Evolutionary conservation across 30 jellyfish, hydroid and myxozoan genomes (phyloP).

Genomic region (Hydractinia symbiolongicarpus): DNA sequence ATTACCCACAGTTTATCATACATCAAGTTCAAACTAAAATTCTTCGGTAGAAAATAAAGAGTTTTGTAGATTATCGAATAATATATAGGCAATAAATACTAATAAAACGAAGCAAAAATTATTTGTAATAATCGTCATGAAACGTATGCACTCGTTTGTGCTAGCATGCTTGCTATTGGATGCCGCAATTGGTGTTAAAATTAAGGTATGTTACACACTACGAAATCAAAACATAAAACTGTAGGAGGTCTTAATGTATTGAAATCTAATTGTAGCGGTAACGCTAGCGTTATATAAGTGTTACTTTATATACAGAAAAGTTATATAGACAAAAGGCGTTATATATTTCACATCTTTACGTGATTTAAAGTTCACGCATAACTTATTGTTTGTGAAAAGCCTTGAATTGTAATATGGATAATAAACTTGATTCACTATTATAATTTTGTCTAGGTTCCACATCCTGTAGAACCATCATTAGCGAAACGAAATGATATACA

Average conservation of each 20-base stretch:
- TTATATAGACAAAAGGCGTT: no score
- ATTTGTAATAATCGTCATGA: not conserved
- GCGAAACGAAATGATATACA: constrained; percentile 73
- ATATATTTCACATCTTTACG: no score
- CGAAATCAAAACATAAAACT: no score
- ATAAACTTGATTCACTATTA: no score
- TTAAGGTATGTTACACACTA: not conserved
- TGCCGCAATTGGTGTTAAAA: not conserved
- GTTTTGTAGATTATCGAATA: not conserved
- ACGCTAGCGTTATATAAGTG: no score
- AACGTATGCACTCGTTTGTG: not conserved
- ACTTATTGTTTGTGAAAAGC: no score
- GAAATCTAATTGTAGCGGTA: no score
- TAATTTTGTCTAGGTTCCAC: constrained; percentile 36
- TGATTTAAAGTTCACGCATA: no score
- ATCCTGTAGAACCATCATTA: constrained; percentile 69
- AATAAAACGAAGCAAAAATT: not conserved
- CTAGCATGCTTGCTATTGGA: constrained; percentile 2
- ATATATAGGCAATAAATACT: not conserved
- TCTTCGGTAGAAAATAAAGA: not conserved
- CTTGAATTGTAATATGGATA: no score
- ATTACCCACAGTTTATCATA: not conserved
- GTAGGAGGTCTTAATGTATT: no score
- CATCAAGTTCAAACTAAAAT: not conserved
- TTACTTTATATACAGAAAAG: no score